Conservation (phyloP, 2,113 vertebrate species). For the Saguinus midas region DNA sequence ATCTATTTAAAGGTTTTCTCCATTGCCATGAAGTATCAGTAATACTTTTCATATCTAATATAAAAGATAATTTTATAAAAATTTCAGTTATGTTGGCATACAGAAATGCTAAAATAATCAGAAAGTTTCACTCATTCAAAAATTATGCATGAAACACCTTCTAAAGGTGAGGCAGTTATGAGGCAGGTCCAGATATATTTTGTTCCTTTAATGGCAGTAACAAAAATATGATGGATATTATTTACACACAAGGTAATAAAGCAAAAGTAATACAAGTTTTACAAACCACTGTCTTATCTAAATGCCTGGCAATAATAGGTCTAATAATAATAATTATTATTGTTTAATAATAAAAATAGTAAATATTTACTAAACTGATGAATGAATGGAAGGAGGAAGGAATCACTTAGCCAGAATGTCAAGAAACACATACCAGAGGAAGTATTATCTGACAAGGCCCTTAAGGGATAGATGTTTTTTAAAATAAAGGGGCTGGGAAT, state of each 20-base stretch:
- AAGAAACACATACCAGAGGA: neutral
- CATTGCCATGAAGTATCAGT: neutral
- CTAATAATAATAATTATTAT: no score
- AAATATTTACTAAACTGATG: neutral
- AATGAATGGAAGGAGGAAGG: neutral
- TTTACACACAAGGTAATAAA: neutral
- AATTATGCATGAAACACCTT: neutral
- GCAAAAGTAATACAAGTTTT: neutral
- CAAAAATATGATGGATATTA: neutral
- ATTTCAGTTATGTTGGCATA: neutral
- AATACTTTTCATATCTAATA: neutral
- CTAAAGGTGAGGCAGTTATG: neutral
- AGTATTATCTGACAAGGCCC: neutral
- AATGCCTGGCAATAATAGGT: neutral
- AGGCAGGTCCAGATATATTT: neutral
- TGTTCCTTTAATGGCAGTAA: neutral
- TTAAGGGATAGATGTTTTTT: neutral
- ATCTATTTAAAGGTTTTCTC: neutral
- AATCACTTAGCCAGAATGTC: neutral
- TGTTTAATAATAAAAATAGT: neutral
- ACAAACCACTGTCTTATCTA: neutral
- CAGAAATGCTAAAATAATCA: neutral
- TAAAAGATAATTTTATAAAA: conserved; percentile 4
- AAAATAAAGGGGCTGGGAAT: neutral
- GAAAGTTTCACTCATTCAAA: neutral